Base-by-base conservation (phyloP, 2,888 invertebrate genomes). In the Geotrupes spiniger region DNA sequence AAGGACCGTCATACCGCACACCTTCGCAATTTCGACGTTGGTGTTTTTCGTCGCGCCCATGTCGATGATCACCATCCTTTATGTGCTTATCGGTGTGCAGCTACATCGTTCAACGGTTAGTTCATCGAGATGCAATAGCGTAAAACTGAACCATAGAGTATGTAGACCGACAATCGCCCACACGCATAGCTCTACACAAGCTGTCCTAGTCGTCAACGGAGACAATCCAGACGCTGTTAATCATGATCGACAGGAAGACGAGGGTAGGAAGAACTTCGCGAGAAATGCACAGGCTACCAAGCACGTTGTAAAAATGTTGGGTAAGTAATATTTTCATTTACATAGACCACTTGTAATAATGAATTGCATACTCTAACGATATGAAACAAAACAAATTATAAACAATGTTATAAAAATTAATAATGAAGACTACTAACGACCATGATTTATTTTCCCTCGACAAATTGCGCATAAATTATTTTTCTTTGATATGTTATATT, bases 41-140 rank as follows among this genome's bases (percentile, higher is more conserved):
- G 62, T 81, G 11, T 80, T 82, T 61, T 83, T 83, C 66, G 71
- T 81, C 4, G 71, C 78, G 1, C 82, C 82, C 1, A 79, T 83
- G 78, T 73, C 76, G 3, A 65, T 82, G 40, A 80, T 83, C 49
- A 76, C 77, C 4, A 74, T 78, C 3, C 68, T 83, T 17, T 83
- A 83, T 63, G 65, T 74, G 39, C 62, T 74, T 43, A 76, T 76
- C 49, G 76, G 74, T 10, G 59, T 75, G 9, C 73, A 74, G 51
- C 60, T 76, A 36, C 66, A 72, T 42, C 62, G 64, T 46, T 72
- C 73, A 1, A 70, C 69, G 9, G 66, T 57, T 40, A 67, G 59
- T 49, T 65, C 58, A 15, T 67, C 60, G 31, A 63, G 61, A 27
- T 68, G 68, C 2, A 69, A 67, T 40, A 73, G 71, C 52, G 69